Percentiles rank a stretch among this genome's conserved stretches.
phyloP scores from a whole-genome alignment of 2,113 vertebrate species.

The Perognathus longimembris region DNA sequence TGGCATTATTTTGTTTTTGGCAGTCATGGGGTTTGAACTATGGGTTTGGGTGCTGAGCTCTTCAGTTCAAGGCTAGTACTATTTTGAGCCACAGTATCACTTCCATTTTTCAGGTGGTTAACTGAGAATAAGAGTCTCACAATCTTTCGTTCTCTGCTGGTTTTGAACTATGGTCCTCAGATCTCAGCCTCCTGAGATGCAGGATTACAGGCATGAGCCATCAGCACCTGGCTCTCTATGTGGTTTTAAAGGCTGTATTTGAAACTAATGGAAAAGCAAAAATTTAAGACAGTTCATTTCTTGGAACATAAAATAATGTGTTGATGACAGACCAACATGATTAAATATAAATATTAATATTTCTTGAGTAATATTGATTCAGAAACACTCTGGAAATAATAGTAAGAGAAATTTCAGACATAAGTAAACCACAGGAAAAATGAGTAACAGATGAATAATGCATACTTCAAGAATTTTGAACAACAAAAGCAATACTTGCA shows the following conservation, averaged over 20 bases:
- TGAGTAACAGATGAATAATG: neutral
- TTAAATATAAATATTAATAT: neutral
- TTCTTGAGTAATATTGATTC: neutral
- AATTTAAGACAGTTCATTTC: neutral
- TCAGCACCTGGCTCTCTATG: too few relatives aligned
- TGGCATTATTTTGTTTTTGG: too few relatives aligned
- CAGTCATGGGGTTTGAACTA: too few relatives aligned
- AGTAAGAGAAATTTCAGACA: neutral
- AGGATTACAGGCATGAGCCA: too few relatives aligned
- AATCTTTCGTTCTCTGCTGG: too few relatives aligned
- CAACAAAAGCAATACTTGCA: neutral
- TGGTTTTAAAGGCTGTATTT: neutral
- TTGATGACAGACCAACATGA: neutral
- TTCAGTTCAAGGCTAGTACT: too few relatives aligned
- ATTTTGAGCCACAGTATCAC: too few relatives aligned
- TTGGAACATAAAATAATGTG: neutral
- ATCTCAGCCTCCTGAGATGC: too few relatives aligned
- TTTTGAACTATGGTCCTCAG: too few relatives aligned
- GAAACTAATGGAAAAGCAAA: neutral
- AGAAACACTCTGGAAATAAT: neutral
- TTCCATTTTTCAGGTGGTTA: too few relatives aligned
- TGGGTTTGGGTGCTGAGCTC: too few relatives aligned
- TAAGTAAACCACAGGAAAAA: neutral
- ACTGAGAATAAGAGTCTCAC: too few relatives aligned
- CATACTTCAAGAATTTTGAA: neutral